phyloP scores from a whole-genome alignment of 2,113 vertebrate species.

The Rhombomys opimus region DNA sequence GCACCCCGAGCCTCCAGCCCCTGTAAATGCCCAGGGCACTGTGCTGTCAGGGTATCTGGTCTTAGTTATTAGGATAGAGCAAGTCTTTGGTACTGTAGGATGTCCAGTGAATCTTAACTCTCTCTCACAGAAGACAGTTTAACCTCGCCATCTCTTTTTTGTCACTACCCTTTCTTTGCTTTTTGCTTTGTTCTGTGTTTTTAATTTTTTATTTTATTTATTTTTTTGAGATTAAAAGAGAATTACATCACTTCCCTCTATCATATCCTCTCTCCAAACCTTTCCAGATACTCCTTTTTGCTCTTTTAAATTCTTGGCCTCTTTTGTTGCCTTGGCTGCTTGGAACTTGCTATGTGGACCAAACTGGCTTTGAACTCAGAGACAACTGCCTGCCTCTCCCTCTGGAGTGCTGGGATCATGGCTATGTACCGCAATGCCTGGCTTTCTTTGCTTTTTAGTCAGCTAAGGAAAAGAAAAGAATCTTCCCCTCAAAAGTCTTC shows the following conservation, averaged over 20 bases:
- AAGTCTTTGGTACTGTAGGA: not conserved
- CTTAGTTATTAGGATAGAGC: not conserved
- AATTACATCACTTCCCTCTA: not conserved
- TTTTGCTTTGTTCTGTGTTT: not conserved
- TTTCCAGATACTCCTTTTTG: not conserved
- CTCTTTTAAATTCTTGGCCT: not conserved
- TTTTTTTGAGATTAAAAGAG: not conserved
- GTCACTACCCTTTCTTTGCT: slow-evolving; percentile 18
- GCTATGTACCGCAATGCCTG: not conserved
- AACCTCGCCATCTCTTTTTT: not conserved
- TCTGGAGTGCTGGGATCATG: not conserved
- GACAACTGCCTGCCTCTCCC: not conserved
- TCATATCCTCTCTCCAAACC: not conserved
- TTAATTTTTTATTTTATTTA: not conserved
- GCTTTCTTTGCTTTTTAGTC: slow-evolving; percentile 39
- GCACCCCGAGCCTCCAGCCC: not conserved
- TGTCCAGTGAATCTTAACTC: not conserved
- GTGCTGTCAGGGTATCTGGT: not conserved
- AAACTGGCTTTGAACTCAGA: not conserved
- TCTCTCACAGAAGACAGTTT: not conserved
- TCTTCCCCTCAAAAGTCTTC: not conserved
- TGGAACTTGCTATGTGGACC: not conserved
- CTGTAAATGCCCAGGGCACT: not conserved
- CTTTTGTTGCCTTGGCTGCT: not conserved
- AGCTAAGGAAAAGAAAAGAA: slow-evolving; percentile 17